These are phyloP conservation scores for Drosophila sordidula DNA, from an alignment of 2,888 invertebrate genomes.

Conservation along the genomic window DNA sequence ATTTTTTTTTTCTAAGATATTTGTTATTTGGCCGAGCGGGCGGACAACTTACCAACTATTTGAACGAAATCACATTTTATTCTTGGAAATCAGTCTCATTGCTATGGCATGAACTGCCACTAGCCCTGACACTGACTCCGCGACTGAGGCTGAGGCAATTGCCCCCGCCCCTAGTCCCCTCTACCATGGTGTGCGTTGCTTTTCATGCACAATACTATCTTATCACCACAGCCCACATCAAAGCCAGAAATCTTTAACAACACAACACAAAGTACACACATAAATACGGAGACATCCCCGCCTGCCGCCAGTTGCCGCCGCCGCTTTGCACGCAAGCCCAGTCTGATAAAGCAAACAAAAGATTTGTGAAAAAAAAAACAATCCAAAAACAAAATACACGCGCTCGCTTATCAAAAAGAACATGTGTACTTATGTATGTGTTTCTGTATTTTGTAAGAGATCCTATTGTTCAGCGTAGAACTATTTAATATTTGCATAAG, in stretches of 20 bases:
- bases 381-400: constrained; percentile 16
- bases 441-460: constrained; percentile 53
- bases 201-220: constrained; percentile 47
- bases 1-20: constrained; percentile 26
- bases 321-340: constrained; percentile 41
- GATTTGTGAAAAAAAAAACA: constrained; percentile 29
- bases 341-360: constrained; percentile 69
- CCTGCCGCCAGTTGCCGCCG: constrained; percentile 12
- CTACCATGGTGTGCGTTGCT: constrained; percentile 5
- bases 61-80: constrained; percentile 66
- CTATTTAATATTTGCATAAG: constrained; percentile 70
- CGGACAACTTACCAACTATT: constrained; percentile 46
- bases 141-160: constrained; percentile 27
- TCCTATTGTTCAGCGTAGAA: constrained; percentile 56
- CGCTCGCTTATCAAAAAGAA: constrained; percentile 62
- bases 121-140: constrained; percentile 39
- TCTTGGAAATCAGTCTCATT: constrained; percentile 69
- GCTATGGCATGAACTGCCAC: constrained; percentile 64
- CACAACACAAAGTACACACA: constrained; percentile 35
- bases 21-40: constrained; percentile 36
- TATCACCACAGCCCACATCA: constrained; percentile 55
- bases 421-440: constrained; percentile 38
- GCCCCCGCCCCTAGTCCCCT: constrained; percentile 14
- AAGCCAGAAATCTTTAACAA: constrained; percentile 52
- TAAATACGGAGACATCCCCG: constrained; percentile 14